phyloP scores from a whole-genome alignment of 2,113 vertebrate genomes.

The Rhabdornis inornatus region DNA sequence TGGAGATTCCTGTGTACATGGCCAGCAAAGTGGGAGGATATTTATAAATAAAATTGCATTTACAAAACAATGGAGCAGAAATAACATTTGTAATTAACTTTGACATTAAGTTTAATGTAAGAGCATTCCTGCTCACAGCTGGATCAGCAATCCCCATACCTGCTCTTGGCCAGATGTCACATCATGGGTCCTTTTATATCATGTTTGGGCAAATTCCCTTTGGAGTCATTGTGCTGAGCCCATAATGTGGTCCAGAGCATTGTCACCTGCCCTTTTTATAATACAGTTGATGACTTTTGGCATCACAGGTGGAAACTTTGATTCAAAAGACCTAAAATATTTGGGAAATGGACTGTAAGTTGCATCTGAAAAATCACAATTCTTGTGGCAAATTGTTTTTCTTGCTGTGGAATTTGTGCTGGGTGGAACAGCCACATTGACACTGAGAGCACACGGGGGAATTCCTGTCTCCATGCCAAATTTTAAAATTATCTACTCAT shows the following conservation, averaged over 20 bases:
- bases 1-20: slow-evolving; percentile 46
- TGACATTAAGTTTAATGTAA: not conserved
- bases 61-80: slow-evolving; percentile 49
- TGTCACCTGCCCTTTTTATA: not conserved
- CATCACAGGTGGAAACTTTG: not conserved
- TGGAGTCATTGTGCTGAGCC: not conserved
- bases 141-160: not conserved
- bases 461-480: not conserved
- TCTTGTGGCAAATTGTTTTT: not conserved
- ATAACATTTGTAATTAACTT: not conserved
- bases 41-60: slow-evolving; percentile 29
- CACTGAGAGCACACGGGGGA: not conserved
- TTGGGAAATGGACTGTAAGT: not conserved
- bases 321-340: not conserved
- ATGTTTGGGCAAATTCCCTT: not conserved
- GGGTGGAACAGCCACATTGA: not conserved
- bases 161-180: not conserved
- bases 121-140: not conserved
- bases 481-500: not conserved
- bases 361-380: not conserved
- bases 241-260: not conserved
- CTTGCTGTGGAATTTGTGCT: not conserved
- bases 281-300: not conserved
- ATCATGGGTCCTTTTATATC: not conserved
- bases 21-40: not conserved